Base-by-base conservation (phyloP, 2,113 vertebrate species). In the Proterorhinus semilunaris region DNA sequence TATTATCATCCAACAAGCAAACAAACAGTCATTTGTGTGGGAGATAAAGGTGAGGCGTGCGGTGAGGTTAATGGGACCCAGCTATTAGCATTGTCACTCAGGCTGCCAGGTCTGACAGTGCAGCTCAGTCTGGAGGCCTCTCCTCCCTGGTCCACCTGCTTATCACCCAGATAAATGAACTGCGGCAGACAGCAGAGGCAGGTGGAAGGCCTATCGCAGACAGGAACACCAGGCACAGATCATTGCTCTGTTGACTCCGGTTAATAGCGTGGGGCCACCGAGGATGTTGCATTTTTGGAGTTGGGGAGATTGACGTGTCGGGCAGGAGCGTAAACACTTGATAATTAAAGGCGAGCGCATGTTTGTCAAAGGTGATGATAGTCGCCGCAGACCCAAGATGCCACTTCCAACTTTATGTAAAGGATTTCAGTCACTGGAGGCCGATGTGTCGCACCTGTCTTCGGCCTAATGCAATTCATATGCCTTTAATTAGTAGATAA, bases 11-110 rank as follows among this genome's bases (percentile, higher is more conserved):
- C 81, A 78, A 92, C 91, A 88, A 87, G 88, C 89, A 92, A 93
- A 91, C 92, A 92, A 92, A 91, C 88, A 89, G 86, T 86, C 82
- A 87, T 90, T 88, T 90, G 85, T 75, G 82, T 75, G 83, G 81
- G 82, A 93, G 91, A 93, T 93, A 92, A 92, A 93, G 89, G 88
- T 78, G 85, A 88, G 68, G 82, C 83, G 85, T 90, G 88, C 49
- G 85, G 91, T 69, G 87, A 91, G 90, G 90, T 93, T 91, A 92
- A 92, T 93, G 89, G 90, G 89, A 89, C 86, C 88, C 87, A 77
- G 90, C 93, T 92, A 95, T 95, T 95, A 95, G 90, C 87, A 93
- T 96, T 96, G 92, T 94, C 94, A 96, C 95, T 96, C 95, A 86
- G 62, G 49, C 83, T 95, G 93, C 92, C 90, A 53, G 92, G 89